Conservation (phyloP, 2,888 invertebrate genomes). For the Cheilosia grossa region DNA sequence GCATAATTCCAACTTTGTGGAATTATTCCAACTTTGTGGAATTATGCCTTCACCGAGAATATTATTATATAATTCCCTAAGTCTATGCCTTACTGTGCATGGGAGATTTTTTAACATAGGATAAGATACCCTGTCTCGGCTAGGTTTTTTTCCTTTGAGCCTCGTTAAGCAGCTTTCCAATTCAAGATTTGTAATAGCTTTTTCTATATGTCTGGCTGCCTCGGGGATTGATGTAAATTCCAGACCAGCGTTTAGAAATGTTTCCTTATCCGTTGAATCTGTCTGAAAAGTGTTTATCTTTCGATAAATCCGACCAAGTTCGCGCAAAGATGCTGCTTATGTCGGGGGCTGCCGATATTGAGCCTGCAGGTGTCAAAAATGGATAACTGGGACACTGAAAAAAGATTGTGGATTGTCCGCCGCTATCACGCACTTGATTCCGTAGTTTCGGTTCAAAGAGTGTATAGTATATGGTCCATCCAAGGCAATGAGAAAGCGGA, state of each 20-base stretch:
- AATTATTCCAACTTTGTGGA: conserved; percentile 40
- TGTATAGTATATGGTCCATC: too few relatives aligned
- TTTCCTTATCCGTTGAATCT: background rate
- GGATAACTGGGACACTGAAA: too few relatives aligned
- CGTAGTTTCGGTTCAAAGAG: too few relatives aligned
- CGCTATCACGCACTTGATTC: too few relatives aligned
- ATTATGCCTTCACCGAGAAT: background rate
- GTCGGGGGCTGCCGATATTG: background rate
- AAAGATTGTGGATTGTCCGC: too few relatives aligned
- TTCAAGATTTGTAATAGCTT: background rate
- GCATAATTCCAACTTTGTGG: too few relatives aligned
- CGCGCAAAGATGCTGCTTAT: conserved; percentile 7
- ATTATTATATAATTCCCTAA: background rate
- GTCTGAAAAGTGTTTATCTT: background rate
- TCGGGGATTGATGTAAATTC: background rate
- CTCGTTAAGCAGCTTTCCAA: background rate
- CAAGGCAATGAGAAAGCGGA: too few relatives aligned
- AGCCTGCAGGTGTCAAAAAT: too few relatives aligned
- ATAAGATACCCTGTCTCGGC: conserved; percentile 5
- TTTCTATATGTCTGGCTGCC: background rate
- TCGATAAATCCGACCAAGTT: conserved; percentile 3
- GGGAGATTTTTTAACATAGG: background rate
- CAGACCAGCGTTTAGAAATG: background rate
- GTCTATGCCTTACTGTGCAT: background rate
- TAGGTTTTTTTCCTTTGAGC: conserved; percentile 15